Evolutionary conservation across 2,888 invertebrate species (phyloP).

Genomic region (Harpalus rubripes): DNA sequence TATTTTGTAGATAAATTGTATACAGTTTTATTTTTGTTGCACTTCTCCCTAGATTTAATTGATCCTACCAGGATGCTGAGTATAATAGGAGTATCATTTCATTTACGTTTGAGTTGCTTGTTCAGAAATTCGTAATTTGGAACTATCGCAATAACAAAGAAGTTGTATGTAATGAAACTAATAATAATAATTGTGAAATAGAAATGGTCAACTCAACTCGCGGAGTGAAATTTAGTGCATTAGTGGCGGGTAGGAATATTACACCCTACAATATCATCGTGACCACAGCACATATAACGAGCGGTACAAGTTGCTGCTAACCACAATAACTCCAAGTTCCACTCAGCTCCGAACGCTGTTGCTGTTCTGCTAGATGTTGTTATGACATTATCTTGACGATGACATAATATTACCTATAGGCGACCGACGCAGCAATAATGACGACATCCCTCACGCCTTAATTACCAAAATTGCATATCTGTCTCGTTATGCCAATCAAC

Average conservation of each 20-base stretch:
- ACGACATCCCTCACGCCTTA: constrained; percentile 26
- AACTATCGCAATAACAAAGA: not conserved
- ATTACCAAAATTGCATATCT: constrained; percentile 38
- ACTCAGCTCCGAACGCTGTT: not conserved
- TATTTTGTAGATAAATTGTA: too few relatives aligned
- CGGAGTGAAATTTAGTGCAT: not conserved
- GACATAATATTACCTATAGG: constrained; percentile 35
- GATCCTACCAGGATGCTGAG: too few relatives aligned
- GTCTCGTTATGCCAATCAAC: constrained; percentile 17
- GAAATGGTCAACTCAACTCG: not conserved
- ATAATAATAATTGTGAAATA: not conserved
- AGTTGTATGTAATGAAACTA: not conserved
- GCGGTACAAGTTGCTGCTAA: not conserved
- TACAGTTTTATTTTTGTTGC: too few relatives aligned
- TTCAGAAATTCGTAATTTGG: too few relatives aligned
- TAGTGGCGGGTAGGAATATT: not conserved
- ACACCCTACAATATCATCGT: not conserved
- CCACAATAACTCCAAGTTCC: constrained; percentile 32
- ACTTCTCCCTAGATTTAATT: too few relatives aligned
- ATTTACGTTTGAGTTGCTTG: too few relatives aligned
- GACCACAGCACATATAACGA: constrained; percentile 13
- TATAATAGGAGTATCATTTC: too few relatives aligned
- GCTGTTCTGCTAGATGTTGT: not conserved
- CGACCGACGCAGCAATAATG: constrained; percentile 9
- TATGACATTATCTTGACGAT: constrained; percentile 47